These are phyloP conservation scores for Drosophila neonasuta DNA, from an alignment of 2,888 invertebrate species.

Conservation along the genomic window DNA sequence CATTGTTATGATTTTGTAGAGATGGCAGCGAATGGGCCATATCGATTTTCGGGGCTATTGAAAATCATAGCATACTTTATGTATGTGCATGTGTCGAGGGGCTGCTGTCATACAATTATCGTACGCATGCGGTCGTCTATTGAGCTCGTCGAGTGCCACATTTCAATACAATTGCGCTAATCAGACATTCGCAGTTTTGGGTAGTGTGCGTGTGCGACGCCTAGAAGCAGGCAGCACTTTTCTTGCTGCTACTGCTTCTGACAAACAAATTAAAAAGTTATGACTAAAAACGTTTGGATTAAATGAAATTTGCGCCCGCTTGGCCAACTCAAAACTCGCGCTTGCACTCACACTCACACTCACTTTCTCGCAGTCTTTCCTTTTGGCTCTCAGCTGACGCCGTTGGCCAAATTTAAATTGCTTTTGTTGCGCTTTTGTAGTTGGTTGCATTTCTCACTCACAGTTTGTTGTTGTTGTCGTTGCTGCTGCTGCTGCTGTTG, in stretches of 20 bases:
- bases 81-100: background rate
- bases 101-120: constrained; percentile 39
- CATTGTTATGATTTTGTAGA: constrained; percentile 64
- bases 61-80: constrained; percentile 61
- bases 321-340: constrained; percentile 41
- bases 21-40: constrained; percentile 42
- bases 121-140: constrained; percentile 1
- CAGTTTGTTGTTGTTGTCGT: constrained; percentile 16
- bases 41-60: constrained; percentile 65
- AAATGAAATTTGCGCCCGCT: constrained; percentile 66
- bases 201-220: background rate
- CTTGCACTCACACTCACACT: too few species aligned
- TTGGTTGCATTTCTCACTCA: constrained; percentile 50
- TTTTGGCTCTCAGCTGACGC: constrained; percentile 45
- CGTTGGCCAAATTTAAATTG: constrained; percentile 75
- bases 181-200: constrained; percentile 32
- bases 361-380: background rate
- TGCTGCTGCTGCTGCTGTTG: constrained; percentile 47
- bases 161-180: constrained; percentile 69
- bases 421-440: constrained; percentile 76
- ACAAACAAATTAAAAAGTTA: constrained; percentile 77
- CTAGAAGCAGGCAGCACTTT: constrained; percentile 33
- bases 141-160: constrained; percentile 22
- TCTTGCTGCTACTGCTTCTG: constrained; percentile 41
- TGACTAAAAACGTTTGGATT: constrained; percentile 63